Conservation (phyloP, 1,140 invertebrate species). For the Sarcophaga bullata region DNA sequence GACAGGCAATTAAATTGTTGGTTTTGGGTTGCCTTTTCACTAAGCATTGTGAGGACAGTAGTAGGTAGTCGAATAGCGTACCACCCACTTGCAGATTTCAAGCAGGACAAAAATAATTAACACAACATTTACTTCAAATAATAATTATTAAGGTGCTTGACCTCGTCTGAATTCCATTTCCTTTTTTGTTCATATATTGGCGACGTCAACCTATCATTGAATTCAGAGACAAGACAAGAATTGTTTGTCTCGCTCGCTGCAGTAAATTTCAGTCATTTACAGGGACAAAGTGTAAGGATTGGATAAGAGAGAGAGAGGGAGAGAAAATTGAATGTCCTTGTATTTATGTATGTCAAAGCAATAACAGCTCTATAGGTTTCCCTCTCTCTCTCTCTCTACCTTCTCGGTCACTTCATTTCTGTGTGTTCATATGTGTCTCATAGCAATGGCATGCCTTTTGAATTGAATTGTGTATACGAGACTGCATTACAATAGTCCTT, state of each 20-base stretch:
- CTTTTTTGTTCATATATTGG: no score
- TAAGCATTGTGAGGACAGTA: neutral
- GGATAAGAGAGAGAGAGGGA: no score
- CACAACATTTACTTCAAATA: neutral
- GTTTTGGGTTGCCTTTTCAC: no score
- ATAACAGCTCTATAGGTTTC: neutral
- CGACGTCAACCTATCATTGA: neutral
- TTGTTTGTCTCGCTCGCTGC: neutral
- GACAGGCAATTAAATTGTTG: neutral
- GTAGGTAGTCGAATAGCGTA: neutral
- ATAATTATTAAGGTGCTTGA: neutral
- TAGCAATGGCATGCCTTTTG: neutral
- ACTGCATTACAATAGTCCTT: constrained; percentile 7
- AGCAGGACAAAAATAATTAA: neutral
- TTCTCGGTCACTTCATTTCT: no score
- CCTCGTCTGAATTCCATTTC: neutral
- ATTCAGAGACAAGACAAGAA: neutral
- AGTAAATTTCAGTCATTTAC: neutral
- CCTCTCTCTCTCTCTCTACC: no score
- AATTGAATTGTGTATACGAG: neutral
- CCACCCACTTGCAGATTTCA: neutral
- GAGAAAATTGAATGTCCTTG: neutral
- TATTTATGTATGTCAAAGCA: constrained; percentile 10
- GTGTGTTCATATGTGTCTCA: neutral
- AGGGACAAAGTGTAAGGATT: neutral